Conservation (phyloP, 2,113 vertebrate species). For the Clarias batrachus region DNA sequence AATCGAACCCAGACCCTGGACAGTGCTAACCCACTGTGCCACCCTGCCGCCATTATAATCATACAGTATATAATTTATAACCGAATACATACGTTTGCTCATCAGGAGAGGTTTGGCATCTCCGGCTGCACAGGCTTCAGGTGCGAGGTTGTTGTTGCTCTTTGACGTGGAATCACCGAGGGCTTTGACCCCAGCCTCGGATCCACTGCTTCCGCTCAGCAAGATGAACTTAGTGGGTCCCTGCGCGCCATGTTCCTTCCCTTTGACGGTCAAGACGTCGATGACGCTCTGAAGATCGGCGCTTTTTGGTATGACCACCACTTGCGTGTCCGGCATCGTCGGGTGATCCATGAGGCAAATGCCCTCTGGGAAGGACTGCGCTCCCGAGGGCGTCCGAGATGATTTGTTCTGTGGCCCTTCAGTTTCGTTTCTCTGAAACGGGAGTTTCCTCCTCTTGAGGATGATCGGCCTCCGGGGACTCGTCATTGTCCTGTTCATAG, state of each 20-base stretch:
- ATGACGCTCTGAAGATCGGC: conserved; percentile 87
- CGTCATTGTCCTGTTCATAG: conserved; percentile 81
- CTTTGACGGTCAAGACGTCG: conserved; percentile 82
- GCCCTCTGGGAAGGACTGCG: conserved; percentile 72
- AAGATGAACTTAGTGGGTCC: conserved; percentile 94
- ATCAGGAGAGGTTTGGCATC: background rate
- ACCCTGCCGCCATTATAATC: no score
- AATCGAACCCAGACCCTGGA: no score
- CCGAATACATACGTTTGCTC: background rate
- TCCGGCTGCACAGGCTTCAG: conserved; percentile 12
- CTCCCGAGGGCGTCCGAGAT: conserved; percentile 24
- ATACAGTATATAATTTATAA: background rate
- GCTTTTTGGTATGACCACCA: conserved; percentile 82
- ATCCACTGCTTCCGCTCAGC: conserved; percentile 69
- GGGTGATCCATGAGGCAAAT: conserved; percentile 87
- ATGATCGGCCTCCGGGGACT: conserved; percentile 91
- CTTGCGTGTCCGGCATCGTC: conserved; percentile 82
- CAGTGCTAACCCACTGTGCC: no score
- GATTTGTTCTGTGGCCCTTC: conserved; percentile 42
- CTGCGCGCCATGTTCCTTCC: conserved; percentile 82
- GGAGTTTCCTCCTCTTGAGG: conserved; percentile 86
- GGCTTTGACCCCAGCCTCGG: conserved; percentile 27
- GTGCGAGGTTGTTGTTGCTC: background rate
- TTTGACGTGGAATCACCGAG: conserved; percentile 21
- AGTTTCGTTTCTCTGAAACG: conserved; percentile 71